Percentiles rank a stretch among this genome's conserved stretches.
Evolutionary conservation across 2,113 vertebrate genomes (phyloP).

Genomic region (Cyanoliseus patagonus): DNA sequence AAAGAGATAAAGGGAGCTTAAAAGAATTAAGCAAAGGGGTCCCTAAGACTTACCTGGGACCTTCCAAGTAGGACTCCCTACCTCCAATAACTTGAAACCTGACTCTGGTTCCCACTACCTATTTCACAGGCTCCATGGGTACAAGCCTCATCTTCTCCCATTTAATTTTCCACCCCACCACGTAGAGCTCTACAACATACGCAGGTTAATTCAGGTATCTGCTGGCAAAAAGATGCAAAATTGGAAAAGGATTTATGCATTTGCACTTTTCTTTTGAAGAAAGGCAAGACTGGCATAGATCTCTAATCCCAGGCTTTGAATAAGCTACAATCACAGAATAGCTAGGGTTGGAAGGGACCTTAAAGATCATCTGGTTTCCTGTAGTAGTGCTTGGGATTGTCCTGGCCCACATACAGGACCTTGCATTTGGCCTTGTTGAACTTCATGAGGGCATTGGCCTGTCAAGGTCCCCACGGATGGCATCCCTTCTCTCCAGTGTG

Average conservation of each 20-base stretch:
- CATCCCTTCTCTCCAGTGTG: not conserved
- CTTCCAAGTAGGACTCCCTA: not conserved
- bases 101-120: not conserved
- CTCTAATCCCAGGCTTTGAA: not conserved
- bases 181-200: not conserved
- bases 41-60: not conserved
- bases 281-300: not conserved
- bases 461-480: not conserved
- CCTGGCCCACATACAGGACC: not conserved
- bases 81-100: not conserved
- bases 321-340: no score
- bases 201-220: not conserved
- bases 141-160: not conserved
- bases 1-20: not conserved
- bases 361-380: not conserved
- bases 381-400: not conserved
- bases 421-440: not conserved
- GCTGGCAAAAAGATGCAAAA: not conserved
- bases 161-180: not conserved
- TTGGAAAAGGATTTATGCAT: not conserved
- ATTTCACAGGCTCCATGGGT: not conserved
- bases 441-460: not conserved
- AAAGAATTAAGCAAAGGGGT: not conserved
- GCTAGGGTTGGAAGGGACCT: not conserved
- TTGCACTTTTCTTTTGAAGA: not conserved